Evolutionary conservation across 1,140 invertebrate genomes (phyloP).

Genomic region (Hyles vespertilio): DNA sequence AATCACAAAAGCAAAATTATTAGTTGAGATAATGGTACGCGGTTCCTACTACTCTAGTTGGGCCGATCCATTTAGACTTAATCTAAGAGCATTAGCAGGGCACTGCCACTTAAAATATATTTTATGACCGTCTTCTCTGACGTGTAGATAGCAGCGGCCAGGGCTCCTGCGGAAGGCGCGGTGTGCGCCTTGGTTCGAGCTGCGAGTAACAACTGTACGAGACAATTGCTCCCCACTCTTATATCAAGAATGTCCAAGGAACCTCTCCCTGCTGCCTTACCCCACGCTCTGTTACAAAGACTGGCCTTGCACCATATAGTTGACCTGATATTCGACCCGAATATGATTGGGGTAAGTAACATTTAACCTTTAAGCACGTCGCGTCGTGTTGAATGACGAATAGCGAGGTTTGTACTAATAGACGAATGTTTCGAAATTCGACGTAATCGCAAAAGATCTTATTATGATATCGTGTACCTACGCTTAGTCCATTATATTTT

Average conservation of each 20-base stretch:
- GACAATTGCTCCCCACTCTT: constrained; percentile 45
- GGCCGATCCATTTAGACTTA: too few species aligned
- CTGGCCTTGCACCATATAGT: constrained; percentile 55
- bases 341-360: constrained; percentile 48
- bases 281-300: constrained; percentile 54
- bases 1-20: too few species aligned
- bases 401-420: background rate
- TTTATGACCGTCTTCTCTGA: too few species aligned
- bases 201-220: constrained; percentile 43
- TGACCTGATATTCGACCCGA: constrained; percentile 53
- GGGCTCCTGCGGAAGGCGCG: constrained; percentile 59
- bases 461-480: too few species aligned
- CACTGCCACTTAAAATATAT: too few species aligned
- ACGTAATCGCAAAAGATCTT: background rate
- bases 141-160: constrained; percentile 48
- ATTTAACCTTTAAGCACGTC: background rate
- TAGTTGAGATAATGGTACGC: too few species aligned
- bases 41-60: too few species aligned
- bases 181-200: constrained; percentile 53
- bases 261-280: constrained; percentile 48
- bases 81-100: too few species aligned
- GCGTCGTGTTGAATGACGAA: background rate
- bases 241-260: constrained; percentile 45
- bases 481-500: too few species aligned
- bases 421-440: background rate